Evolutionary conservation across 1,140 invertebrate genomes (phyloP).

Genomic region (Cydia fagiglandana): DNA sequence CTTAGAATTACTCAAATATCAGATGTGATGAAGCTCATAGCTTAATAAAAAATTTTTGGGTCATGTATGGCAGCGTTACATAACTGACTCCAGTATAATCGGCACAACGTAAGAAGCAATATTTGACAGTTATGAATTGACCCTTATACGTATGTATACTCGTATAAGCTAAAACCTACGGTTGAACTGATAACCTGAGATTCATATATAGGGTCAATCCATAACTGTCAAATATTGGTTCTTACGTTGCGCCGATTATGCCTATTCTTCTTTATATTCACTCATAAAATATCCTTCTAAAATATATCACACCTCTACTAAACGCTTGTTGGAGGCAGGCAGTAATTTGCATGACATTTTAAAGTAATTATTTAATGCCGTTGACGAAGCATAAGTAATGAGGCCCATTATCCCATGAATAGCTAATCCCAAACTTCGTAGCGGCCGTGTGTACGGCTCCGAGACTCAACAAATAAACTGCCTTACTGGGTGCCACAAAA

Average conservation of each 20-base stretch:
- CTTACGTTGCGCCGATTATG: too few species aligned
- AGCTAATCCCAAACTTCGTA: conserved; percentile 14
- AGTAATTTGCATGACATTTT: conserved; percentile 10
- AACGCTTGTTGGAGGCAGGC: neutral
- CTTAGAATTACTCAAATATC: too few species aligned
- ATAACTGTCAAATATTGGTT: too few species aligned
- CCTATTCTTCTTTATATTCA: too few species aligned
- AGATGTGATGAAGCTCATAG: too few species aligned
- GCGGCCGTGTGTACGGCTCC: conserved; percentile 7
- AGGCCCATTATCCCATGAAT: conserved; percentile 29
- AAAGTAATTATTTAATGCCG: conserved; percentile 28
- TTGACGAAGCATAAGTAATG: conserved; percentile 23
- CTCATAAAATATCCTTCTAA: neutral
- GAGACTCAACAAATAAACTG: conserved; percentile 19
- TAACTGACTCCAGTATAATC: too few species aligned
- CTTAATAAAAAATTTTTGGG: too few species aligned
- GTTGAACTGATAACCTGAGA: neutral
- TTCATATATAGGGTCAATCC: neutral
- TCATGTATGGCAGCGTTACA: too few species aligned
- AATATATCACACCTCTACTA: neutral
- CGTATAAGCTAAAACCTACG: too few species aligned
- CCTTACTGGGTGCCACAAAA: neutral
- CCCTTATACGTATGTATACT: too few species aligned
- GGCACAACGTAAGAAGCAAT: too few species aligned
- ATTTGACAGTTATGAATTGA: too few species aligned